Conservation (phyloP, 2,113 vertebrate genomes). For the Sebastes fasciatus region DNA sequence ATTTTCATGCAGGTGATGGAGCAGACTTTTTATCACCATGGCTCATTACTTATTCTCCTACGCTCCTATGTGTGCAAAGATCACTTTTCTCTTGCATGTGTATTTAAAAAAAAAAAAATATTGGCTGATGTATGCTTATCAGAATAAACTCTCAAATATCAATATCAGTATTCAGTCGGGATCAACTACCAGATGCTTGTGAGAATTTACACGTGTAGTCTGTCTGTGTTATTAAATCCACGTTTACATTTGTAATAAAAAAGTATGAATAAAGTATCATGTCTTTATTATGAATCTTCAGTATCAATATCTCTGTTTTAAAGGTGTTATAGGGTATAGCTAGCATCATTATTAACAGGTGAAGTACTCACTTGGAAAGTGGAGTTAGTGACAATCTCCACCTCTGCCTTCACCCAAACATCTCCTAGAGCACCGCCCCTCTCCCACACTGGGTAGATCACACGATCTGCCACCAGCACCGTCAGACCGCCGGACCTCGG, state of each 20-base stretch:
- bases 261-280: neutral
- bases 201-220: neutral
- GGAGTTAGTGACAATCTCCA: constrained; percentile 75
- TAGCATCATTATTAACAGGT: neutral
- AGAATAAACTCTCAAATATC: neutral
- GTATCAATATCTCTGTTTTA: neutral
- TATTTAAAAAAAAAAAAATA: neutral
- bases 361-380: constrained; percentile 84
- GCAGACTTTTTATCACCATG: too few species aligned
- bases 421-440: constrained; percentile 86
- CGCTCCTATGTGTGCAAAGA: neutral
- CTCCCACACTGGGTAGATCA: constrained; percentile 73
- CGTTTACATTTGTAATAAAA: neutral
- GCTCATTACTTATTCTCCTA: neutral
- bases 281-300: neutral
- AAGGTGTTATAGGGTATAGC: neutral
- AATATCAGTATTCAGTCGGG: neutral
- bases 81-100: neutral
- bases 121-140: neutral
- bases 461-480: constrained; percentile 68
- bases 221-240: neutral
- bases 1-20: too few species aligned
- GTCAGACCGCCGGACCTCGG: constrained; percentile 81
- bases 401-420: constrained; percentile 91
- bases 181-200: neutral